Percentiles rank a stretch among this genome's conserved stretches.
phyloP scores from a whole-genome alignment of 2,888 invertebrate species.

The Phlogophora meticulosa region DNA sequence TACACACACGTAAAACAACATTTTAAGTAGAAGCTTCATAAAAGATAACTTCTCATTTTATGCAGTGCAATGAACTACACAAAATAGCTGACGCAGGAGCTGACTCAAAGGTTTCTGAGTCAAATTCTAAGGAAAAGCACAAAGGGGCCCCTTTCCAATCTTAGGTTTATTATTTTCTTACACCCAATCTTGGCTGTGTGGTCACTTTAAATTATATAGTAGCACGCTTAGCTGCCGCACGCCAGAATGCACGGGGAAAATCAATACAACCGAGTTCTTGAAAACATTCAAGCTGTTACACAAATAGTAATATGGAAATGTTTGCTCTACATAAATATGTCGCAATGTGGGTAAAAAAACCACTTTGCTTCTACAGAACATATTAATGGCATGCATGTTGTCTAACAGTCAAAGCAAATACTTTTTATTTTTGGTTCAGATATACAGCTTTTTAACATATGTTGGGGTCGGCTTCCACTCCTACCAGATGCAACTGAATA shows the following conservation, averaged over 20 bases:
- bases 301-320: slow-evolving; percentile 22
- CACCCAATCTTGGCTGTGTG: slow-evolving; percentile 53
- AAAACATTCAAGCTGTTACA: slow-evolving; percentile 26
- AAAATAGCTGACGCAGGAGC: background rate
- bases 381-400: slow-evolving; percentile 15
- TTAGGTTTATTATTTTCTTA: slow-evolving; percentile 59
- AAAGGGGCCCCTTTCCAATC: slow-evolving; percentile 34
- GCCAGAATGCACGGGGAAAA: slow-evolving; percentile 34
- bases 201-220: slow-evolving; percentile 64
- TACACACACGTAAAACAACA: too few species aligned
- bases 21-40: too few species aligned
- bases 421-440: slow-evolving; percentile 1
- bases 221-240: slow-evolving; percentile 69
- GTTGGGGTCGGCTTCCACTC: too few species aligned
- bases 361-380: background rate
- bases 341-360: slow-evolving; percentile 19
- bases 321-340: slow-evolving; percentile 15
- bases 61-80: slow-evolving; percentile 9
- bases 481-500: too few species aligned
- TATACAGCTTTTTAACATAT: too few species aligned
- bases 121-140: slow-evolving; percentile 25
- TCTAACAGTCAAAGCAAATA: slow-evolving; percentile 5
- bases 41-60: background rate
- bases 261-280: slow-evolving; percentile 44
- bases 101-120: slow-evolving; percentile 13